Percentiles rank a stretch among this genome's conserved stretches.
phyloP scores from a whole-genome alignment of 1,140 invertebrate genomes.

The Lordiphosa clarofinis region DNA sequence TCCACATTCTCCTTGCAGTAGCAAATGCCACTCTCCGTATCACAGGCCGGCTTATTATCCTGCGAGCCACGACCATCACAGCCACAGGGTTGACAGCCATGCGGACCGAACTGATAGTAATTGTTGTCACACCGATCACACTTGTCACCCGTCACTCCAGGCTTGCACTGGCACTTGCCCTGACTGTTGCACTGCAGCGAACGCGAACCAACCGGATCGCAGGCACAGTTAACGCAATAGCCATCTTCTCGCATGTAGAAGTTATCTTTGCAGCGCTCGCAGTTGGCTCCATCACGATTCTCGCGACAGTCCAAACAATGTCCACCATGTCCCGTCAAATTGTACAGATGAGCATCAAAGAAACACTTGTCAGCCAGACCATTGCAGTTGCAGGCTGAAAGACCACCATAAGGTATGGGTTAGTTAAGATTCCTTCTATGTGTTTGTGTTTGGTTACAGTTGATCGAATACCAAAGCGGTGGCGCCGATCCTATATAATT shows the following conservation, averaged over 20 bases:
- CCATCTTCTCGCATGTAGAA: conserved; percentile 90
- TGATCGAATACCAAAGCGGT: conserved; percentile 53
- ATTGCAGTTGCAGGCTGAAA: conserved; percentile 97
- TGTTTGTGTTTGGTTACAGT: conserved; percentile 29
- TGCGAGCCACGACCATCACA: conserved; percentile 92
- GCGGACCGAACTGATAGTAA: conserved; percentile 92
- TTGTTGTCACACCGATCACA: conserved; percentile 94
- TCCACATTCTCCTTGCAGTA: conserved; percentile 96
- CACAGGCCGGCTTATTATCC: conserved; percentile 91
- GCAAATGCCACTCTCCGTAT: conserved; percentile 90
- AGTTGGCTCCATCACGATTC: conserved; percentile 96
- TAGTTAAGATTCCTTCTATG: too few relatives aligned
- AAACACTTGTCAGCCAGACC: conserved; percentile 95
- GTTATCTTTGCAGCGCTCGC: conserved; percentile 95
- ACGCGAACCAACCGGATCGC: conserved; percentile 92
- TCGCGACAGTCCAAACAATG: conserved; percentile 96
- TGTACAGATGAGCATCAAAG: conserved; percentile 96
- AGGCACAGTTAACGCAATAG: conserved; percentile 92
- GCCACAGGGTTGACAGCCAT: conserved; percentile 92
- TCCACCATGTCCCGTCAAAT: conserved; percentile 95
- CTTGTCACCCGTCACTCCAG: conserved; percentile 94
- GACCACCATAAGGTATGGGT: too few relatives aligned
- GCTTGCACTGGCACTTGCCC: conserved; percentile 96
- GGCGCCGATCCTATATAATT: conserved; percentile 37
- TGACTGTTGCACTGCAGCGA: conserved; percentile 94